Base-by-base conservation (phyloP, 2,113 vertebrate species). In the Vicugna pacos region DNA sequence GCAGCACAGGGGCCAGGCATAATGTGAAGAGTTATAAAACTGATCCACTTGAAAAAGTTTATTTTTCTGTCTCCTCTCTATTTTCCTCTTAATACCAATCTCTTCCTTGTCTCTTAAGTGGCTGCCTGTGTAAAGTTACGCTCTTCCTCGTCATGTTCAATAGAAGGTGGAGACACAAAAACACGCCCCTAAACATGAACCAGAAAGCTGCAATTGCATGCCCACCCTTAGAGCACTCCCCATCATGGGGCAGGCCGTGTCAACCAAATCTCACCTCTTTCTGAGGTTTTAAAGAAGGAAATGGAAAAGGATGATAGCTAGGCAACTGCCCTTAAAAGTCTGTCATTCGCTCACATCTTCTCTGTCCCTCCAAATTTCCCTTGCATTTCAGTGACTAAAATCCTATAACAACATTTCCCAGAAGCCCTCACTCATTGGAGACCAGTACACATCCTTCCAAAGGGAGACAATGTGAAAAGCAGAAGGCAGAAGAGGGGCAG, bases 161-260 rank as follows among this genome's bases (percentile, higher is more conserved):
- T 2, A 60, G 26, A 76, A 64, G 32, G 10, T 12, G 88, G 64
- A 93, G 24, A 70, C 6, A 46, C 28, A 48, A 20, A 87, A 15
- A 54, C 26, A 3, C 28, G 26, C 26, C 2, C 15, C 4, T 32
- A 13, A 22, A 48, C 35, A 48, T 16, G 19, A 70, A 46, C 6
- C 17, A 22, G 22, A 17, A 56, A 38, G n/a, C 50, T 79, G 5
- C 10, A 42, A 30, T 77, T 19, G 22, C 6, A 14, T 52, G 22
- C 0, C 2, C n/a, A 42, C 3, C 10, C 5, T 11, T 32, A 35
- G 6, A 20, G 9, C 19, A 48, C 10, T 35, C n/a, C 35, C 46
- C 1, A 0, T 56, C 54, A 48, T 50, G 54, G 1, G 38, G 38
- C 19, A 32, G 54, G 6, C 32, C 30, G 35, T 28, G 38, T 24